Evolutionary conservation across 2,797 vertebrate species (phyloP), one percentile per base, ranked within the genome.

Genomic region (Potorous gilbertii): DNA sequence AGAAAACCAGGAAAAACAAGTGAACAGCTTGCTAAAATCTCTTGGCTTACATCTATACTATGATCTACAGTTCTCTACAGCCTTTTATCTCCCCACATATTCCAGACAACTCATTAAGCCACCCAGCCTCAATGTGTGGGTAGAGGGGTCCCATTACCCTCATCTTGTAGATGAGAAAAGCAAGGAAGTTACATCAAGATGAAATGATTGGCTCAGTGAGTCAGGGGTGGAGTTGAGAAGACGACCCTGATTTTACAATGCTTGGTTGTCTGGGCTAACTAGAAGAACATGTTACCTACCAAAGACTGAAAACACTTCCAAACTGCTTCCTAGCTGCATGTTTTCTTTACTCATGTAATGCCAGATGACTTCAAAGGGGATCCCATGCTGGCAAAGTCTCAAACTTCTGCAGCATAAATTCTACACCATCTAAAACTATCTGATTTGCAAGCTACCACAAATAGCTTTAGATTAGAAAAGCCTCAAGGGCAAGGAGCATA

Each of bases 81-180:
- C 54, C 97, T 97, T 97, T 97, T 96, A 97, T 97, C 96, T 97
- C 50, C 62, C 54, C 94, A 29, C 24, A 74, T 93, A 96, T 93
- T 62, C 59, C 94, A 96, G 94, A 96, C 92, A 96, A 96, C 97
- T 96, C 95, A 92, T 95, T 94, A 94, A 95, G 56, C 90, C 92
- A 54, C 55, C 59, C 94, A 96, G 92, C 93, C 94, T 66, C 54
- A 21, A 31, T 95, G 57, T 96, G 96, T 97, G 95, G 96, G 95
- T 96, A 96, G 96, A 95, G 34, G 55, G 91, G 59, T 95, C 92
- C 92, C 93, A 93, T 97, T 94, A 97, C 93, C 91, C 55, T 97
- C 95, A 93, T 92, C 95, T 96, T 92, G 93, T 94, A 96, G 92
- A 59, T 95, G 74, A 24, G 59, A 92, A 95, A 94, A 92, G 57